Evolutionary conservation across 1,140 invertebrate genomes (phyloP).

Genomic region (Popillia japonica): DNA sequence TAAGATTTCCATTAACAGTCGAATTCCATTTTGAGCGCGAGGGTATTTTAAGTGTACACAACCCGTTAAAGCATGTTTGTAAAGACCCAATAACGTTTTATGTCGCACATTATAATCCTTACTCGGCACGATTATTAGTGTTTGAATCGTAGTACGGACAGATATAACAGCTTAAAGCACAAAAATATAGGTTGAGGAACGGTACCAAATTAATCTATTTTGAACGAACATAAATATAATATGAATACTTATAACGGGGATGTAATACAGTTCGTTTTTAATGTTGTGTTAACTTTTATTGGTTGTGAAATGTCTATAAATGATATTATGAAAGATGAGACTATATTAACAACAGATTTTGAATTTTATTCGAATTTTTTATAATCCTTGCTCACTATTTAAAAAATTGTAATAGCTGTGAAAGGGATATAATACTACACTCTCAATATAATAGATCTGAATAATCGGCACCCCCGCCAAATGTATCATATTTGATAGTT

Average conservation of each 20-base stretch:
- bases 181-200: not conserved
- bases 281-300: too few species aligned
- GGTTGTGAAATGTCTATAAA: too few species aligned
- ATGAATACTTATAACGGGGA: not conserved
- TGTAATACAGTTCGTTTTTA: not conserved
- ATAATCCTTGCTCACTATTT: too few species aligned
- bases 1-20: constrained; percentile 1
- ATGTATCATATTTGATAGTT: too few species aligned
- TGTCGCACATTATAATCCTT: not conserved
- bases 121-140: not conserved
- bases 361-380: too few species aligned
- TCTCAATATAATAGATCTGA: too few species aligned
- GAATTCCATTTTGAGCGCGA: not conserved
- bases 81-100: not conserved
- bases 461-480: too few species aligned
- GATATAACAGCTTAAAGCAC: not conserved
- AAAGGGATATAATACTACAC: too few species aligned
- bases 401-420: too few species aligned
- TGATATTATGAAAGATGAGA: too few species aligned
- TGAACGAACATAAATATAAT: not conserved
- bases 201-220: not conserved
- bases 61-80: not conserved
- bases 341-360: too few species aligned
- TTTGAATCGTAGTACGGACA: not conserved
- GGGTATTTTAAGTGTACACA: not conserved